These are phyloP conservation scores for Physocephala rufipes DNA, from an alignment of 2,888 invertebrate genomes.

Conservation along the genomic window DNA sequence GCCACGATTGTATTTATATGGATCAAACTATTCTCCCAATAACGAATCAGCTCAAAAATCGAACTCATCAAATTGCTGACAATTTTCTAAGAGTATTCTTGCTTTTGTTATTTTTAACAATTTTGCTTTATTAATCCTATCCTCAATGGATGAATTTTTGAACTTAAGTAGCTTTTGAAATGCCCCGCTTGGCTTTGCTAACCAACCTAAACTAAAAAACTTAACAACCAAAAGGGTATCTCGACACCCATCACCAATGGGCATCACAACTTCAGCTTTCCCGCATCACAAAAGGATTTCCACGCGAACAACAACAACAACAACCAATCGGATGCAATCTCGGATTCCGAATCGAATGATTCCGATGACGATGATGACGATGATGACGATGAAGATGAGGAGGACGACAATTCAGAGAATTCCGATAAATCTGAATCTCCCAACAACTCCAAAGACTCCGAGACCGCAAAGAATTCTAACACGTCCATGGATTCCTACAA, in stretches of 20 bases:
- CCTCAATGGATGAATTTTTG: background rate
- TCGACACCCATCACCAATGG: conserved; percentile 29
- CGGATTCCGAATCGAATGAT: no score
- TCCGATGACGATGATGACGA: background rate
- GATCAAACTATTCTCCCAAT: background rate
- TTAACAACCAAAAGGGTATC: conserved; percentile 37
- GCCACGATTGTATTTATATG: background rate
- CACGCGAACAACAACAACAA: no score
- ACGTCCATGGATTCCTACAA: no score
- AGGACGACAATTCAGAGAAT: no score
- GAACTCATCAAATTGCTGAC: background rate
- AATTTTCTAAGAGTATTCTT: no score
- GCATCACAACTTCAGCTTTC: conserved; percentile 61
- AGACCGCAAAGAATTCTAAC: no score
- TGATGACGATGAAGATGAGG: no score
- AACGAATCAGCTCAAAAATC: background rate
- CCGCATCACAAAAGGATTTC: conserved; percentile 63
- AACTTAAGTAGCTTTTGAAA: conserved; percentile 10
- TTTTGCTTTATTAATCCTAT: conserved; percentile 10
- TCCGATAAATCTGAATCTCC: no score
- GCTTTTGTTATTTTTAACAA: conserved; percentile 1
- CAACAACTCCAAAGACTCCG: no score
- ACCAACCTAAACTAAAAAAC: conserved; percentile 24
- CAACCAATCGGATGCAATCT: no score
- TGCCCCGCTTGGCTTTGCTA: conserved; percentile 21